Evolutionary conservation across 2,888 invertebrate species (phyloP).

Genomic region (Tridacna gigas): DNA sequence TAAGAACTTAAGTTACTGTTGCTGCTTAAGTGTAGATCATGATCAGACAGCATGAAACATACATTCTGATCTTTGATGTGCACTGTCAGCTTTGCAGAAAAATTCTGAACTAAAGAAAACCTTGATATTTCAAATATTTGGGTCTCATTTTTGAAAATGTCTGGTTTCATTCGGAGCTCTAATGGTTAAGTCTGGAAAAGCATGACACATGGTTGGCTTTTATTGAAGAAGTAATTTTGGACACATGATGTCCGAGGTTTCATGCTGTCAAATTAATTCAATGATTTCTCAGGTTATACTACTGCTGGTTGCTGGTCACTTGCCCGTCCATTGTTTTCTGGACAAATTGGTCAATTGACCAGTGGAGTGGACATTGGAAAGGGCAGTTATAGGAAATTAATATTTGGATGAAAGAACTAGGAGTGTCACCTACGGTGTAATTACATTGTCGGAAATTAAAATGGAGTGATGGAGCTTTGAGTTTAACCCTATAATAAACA

Average conservation of each 20-base stretch:
- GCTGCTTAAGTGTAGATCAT: no score
- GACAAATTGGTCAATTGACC: slow-evolving; percentile 28
- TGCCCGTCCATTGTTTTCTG: slow-evolving; percentile 10
- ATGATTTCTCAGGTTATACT: slow-evolving; percentile 23
- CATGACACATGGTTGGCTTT: no score
- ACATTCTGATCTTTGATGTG: no score
- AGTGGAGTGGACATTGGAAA: slow-evolving; percentile 8
- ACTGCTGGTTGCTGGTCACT: neutral
- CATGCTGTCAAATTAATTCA: slow-evolving; percentile 26
- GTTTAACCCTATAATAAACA: neutral
- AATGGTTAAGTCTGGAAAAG: no score
- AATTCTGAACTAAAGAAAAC: no score
- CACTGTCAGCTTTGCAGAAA: no score
- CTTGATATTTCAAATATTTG: no score
- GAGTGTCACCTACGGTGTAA: slow-evolving; percentile 18
- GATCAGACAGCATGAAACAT: no score
- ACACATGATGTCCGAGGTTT: slow-evolving; percentile 9
- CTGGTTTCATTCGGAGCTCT: no score
- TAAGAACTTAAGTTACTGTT: no score
- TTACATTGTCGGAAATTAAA: slow-evolving; percentile 12
- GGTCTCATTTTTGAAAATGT: no score
- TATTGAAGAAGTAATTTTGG: slow-evolving; percentile 2
- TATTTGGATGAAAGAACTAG: slow-evolving; percentile 12
- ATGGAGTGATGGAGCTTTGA: neutral
- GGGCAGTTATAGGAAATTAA: slow-evolving; percentile 27